Evolutionary conservation across 1,140 invertebrate species (phyloP).

Genomic region (Atta texana): DNA sequence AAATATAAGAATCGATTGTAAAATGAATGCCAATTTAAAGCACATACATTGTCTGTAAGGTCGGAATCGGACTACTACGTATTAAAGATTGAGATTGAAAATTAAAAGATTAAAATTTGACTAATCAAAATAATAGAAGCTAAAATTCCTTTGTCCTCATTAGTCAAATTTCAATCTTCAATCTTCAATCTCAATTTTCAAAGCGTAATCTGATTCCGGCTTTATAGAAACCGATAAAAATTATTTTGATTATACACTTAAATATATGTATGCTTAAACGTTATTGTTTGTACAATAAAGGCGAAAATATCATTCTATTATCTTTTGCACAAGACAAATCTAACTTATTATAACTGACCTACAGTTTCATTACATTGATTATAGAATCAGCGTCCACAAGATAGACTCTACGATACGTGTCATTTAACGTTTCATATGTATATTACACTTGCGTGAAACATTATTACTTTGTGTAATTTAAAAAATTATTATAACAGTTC

Average conservation of each 20-base stretch:
- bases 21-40: no score
- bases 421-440: neutral
- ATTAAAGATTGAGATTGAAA: no score
- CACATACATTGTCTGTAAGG: neutral
- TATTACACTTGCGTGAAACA: neutral
- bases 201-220: no score
- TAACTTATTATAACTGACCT: conserved; percentile 16
- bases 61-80: no score
- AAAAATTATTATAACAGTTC: neutral
- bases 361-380: neutral
- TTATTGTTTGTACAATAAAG: neutral
- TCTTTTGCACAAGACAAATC: neutral
- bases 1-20: no score
- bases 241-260: neutral
- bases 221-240: neutral
- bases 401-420: neutral
- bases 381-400: neutral
- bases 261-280: neutral
- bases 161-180: no score
- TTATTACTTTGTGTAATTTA: neutral
- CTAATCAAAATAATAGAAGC: no score
- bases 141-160: no score
- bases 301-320: neutral
- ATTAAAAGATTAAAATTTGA: no score
- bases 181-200: no score